These are phyloP conservation scores for Drosophila kuntzei DNA, from an alignment of 2,888 invertebrate species.

Conservation along the genomic window DNA sequence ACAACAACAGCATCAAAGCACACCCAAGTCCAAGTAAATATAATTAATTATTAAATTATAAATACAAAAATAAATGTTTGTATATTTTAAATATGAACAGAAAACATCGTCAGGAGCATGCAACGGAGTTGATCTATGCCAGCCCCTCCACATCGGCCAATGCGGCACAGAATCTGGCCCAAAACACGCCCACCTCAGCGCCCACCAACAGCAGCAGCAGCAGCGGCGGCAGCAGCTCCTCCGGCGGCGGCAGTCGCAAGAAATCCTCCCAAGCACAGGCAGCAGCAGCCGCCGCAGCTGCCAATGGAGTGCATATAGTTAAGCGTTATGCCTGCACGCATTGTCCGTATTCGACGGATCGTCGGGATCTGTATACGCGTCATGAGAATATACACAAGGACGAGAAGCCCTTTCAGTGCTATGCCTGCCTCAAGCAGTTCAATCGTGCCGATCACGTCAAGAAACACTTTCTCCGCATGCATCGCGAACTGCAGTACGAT, in stretches of 20 bases:
- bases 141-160: slow-evolving; percentile 82
- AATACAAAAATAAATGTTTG: background rate
- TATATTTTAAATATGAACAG: slow-evolving; percentile 41
- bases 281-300: slow-evolving; percentile 68
- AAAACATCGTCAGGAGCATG: slow-evolving; percentile 83
- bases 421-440: slow-evolving; percentile 96
- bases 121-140: slow-evolving; percentile 80
- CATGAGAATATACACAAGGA: slow-evolving; percentile 97
- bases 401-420: slow-evolving; percentile 97
- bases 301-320: slow-evolving; percentile 84
- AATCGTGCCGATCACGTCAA: slow-evolving; percentile 97
- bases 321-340: slow-evolving; percentile 94
- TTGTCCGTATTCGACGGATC: slow-evolving; percentile 96
- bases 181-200: slow-evolving; percentile 79
- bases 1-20: slow-evolving; percentile 69
- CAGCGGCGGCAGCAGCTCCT: slow-evolving; percentile 65
- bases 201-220: slow-evolving; percentile 65
- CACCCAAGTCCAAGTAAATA: slow-evolving; percentile 82
- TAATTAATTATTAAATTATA: background rate
- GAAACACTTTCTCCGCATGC: slow-evolving; percentile 96
- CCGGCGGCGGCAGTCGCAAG: slow-evolving; percentile 68
- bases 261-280: slow-evolving; percentile 73
- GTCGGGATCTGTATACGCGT: slow-evolving; percentile 94
- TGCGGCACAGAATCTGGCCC: slow-evolving; percentile 73
- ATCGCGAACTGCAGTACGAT: slow-evolving; percentile 95